Percentiles rank a stretch among this genome's conserved stretches.
Evolutionary conservation across 1,140 invertebrate species (phyloP).

Genomic region (Penaeus chinensis): DNA sequence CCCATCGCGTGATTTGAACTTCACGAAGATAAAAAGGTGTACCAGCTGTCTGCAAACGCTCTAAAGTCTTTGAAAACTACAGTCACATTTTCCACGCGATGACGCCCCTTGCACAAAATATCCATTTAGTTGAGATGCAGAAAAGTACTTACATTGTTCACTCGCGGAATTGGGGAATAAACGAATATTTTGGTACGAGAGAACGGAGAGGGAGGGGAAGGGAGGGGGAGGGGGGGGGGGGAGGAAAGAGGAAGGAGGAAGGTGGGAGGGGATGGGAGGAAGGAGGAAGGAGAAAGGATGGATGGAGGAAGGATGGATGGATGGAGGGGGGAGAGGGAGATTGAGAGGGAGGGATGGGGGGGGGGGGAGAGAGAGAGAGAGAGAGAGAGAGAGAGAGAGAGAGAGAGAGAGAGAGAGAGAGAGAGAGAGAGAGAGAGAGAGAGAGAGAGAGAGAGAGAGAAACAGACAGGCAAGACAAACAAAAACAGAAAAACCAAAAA

Average conservation of each 20-base stretch:
- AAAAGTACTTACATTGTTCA: not conserved
- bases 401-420: slow-evolving; percentile 23
- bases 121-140: too few relatives aligned
- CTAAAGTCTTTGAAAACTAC: too few relatives aligned
- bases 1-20: too few relatives aligned
- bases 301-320: not conserved
- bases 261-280: slow-evolving; percentile 1
- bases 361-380: not conserved
- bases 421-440: not conserved
- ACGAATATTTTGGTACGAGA: not conserved
- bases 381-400: slow-evolving; percentile 18
- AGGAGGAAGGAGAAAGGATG: not conserved
- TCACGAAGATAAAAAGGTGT: too few relatives aligned
- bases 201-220: not conserved
- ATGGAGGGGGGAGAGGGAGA: not conserved
- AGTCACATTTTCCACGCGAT: too few relatives aligned
- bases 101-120: too few relatives aligned
- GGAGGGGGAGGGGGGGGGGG: not conserved
- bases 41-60: too few relatives aligned
- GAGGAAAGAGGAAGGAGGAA: not conserved
- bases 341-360: not conserved
- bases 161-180: not conserved
- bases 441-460: not conserved
- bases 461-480: not conserved
- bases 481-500: too few relatives aligned